These are phyloP conservation scores for Irena cyanogastra DNA, from an alignment of 2,113 vertebrate species.

Conservation along the genomic window DNA sequence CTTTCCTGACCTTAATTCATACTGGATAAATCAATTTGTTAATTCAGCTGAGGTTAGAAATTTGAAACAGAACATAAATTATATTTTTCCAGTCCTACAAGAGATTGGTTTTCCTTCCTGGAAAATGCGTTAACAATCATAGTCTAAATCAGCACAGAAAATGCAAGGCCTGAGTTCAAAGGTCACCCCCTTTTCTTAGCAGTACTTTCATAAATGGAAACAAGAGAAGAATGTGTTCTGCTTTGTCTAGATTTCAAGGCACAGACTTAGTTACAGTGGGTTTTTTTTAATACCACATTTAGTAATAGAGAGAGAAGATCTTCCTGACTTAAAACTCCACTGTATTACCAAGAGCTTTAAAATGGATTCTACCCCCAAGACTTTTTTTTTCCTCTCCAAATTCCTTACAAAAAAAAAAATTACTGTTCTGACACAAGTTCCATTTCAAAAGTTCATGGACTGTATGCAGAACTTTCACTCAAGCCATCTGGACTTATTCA, in stretches of 20 bases:
- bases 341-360: background rate
- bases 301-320: background rate
- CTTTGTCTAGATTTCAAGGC: background rate
- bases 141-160: slow-evolving; percentile 5
- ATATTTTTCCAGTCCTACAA: background rate
- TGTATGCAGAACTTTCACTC: background rate
- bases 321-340: background rate
- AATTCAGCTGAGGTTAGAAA: background rate
- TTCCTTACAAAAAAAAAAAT: background rate
- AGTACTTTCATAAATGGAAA: slow-evolving; percentile 23
- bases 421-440: background rate
- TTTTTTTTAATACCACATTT: background rate
- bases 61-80: background rate
- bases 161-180: slow-evolving; percentile 30
- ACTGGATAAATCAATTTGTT: background rate
- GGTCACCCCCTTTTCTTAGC: background rate
- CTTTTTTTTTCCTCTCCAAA: background rate
- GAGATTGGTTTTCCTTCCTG: background rate
- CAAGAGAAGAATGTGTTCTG: slow-evolving; percentile 35
- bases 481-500: background rate
- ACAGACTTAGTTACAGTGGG: background rate
- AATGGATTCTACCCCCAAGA: background rate
- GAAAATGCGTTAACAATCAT: background rate
- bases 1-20: background rate
- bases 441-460: background rate